Evolutionary conservation across 2,888 invertebrate species (phyloP), one percentile per base, ranked within the genome.

Genomic region (Theodoxus fluviatilis): DNA sequence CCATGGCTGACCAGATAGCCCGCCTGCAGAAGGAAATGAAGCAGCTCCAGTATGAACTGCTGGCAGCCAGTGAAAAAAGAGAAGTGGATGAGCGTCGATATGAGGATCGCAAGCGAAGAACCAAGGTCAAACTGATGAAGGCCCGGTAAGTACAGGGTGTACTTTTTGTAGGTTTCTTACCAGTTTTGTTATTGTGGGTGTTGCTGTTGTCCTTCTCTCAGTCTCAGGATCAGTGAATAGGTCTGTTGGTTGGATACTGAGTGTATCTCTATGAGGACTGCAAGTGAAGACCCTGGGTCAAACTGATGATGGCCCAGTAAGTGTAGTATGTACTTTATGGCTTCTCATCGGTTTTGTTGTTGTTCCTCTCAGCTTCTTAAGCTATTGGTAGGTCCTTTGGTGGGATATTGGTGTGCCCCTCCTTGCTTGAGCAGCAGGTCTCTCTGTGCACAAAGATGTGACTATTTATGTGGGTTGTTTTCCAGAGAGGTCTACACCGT

Each of bases 231-330:
- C n/a, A n/a, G n/a, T n/a, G n/a, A n/a, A n/a, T n/a, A n/a, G n/a
- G n/a, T n/a, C n/a, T n/a, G n/a, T n/a, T n/a, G n/a, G n/a, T n/a
- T n/a, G n/a, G n/a, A n/a, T n/a, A n/a, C n/a, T n/a, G n/a, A n/a
- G 79, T 82, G 65, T 72, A 81, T 64, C 79, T 78, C 49, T 82
- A 82, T 61, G 82, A 83, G 72, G 82, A 83, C 33, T 72, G 82
- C 3, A 83, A 83, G 73, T 74, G 80, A n/a, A 78, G 81, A 49
- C 82, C 82, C 2, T 81, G 81, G 69, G 71, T 77, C 4, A 83
- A 83, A 71, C 73, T 83, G 6, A 73, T 82, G 70, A 81, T 79
- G 74, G 82, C 83, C 40, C 81, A 81, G 83, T 83, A 59, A 67
- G n/a, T n/a, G n/a, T n/a, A 43, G 12, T 9, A 15, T 43, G 9